These are phyloP conservation scores for Dipodomys ordii DNA, from an alignment of 2,113 vertebrate genomes.

Conservation along the genomic window DNA sequence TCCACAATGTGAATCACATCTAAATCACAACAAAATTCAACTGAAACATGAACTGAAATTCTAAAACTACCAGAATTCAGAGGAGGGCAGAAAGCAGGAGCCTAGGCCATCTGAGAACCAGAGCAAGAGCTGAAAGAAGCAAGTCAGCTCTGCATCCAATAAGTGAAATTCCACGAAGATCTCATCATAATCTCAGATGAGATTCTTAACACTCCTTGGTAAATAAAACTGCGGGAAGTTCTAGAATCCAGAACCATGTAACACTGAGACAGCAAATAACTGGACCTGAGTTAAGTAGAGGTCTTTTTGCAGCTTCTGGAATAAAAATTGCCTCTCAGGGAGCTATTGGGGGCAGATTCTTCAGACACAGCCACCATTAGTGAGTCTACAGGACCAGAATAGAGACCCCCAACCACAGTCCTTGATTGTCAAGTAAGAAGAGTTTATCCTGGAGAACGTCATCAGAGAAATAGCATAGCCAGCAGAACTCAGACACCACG, in stretches of 20 bases:
- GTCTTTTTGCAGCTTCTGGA: constrained; percentile 85
- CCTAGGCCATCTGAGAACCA: constrained; percentile 94
- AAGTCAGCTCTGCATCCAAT: constrained; percentile 93
- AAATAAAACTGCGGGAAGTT: constrained; percentile 94
- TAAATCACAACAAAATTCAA: constrained; percentile 80
- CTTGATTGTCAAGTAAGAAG: constrained; percentile 97
- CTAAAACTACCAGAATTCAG: constrained; percentile 91
- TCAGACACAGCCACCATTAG: constrained; percentile 85
- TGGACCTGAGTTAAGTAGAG: constrained; percentile 86
- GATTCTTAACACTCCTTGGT: constrained; percentile 86
- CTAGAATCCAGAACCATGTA: constrained; percentile 96
- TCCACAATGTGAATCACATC: constrained; percentile 82
- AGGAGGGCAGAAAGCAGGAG: constrained; percentile 95
- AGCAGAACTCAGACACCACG: constrained; percentile 97
- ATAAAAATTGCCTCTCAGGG: constrained; percentile 86
- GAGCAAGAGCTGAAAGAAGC: constrained; percentile 95
- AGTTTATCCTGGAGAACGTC: constrained; percentile 96
- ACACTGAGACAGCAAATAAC: constrained; percentile 90
- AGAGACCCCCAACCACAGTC: constrained; percentile 97
- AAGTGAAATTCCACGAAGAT: constrained; percentile 89
- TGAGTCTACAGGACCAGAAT: constrained; percentile 86
- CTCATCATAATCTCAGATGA: constrained; percentile 87
- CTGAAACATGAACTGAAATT: constrained; percentile 82
- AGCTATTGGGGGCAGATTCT: constrained; percentile 68
- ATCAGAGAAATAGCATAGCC: constrained; percentile 98